Base-by-base conservation (phyloP, 1,140 invertebrate species). In the Lepidurus apus region DNA sequence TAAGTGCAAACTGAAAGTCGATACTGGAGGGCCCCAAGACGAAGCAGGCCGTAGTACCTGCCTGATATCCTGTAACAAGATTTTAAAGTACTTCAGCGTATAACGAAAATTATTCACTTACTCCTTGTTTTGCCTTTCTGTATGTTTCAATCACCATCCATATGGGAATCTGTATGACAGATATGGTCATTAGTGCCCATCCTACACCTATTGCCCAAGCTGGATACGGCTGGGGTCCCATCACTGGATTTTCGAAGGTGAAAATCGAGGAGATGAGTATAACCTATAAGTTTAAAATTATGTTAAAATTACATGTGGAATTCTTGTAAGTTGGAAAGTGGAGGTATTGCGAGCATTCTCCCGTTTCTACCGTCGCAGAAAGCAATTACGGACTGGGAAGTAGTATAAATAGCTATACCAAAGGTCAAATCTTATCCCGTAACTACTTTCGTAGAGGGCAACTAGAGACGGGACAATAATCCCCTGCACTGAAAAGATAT, bases 161-260 rank as follows among this genome's bases (percentile, higher is more conserved):
- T 21, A 86, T 74, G 1, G 86, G 86, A n/a, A 86, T 85, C 76
- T 85, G 85, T 10, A 84, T 76, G 17, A 88, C 83, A 8, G 87
- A 87, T 7, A 85, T 78, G 3, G 85, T 79, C 1, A 85, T 86
- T 81, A 88, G 83, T 13, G 83, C 79, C 87, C 87, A 88, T 6
- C 88, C 87, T 26, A 88, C 81, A 13, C 81, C 84, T 77, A 87
- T 84, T 13, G 85, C 86, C 87, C 87, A 89, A 1, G 82, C 82
- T 7, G 87, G 87, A 80, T 85, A 88, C 47, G 81, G 83, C 75
- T 85, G 82, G 77, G 82, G 81, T 73, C 84, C 82, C 75, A 84
- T 84, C 13, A 80, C 80, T n/a, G 84, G 79, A 42, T 83, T 82
- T 74, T 83, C 81, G 78, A 81, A 82, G 42, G 77, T 79, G 8